Conservation (phyloP, 2,113 vertebrate species). For the Isurus oxyrinchus region DNA sequence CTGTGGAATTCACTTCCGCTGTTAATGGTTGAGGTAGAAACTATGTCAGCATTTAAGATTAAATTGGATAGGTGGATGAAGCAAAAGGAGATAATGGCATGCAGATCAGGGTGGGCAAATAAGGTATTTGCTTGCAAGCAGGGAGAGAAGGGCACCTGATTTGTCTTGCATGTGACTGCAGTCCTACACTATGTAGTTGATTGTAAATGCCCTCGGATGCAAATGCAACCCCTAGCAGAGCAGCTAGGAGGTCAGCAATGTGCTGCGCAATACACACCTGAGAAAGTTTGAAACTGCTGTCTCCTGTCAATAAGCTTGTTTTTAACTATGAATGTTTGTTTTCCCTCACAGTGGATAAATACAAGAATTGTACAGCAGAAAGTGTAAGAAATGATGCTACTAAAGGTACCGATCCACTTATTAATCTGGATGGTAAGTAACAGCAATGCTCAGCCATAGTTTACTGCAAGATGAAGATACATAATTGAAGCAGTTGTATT, state of each 20-base stretch:
- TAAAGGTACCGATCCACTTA: conserved; percentile 73
- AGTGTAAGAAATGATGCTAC: conserved; percentile 61
- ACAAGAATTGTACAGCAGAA: conserved; percentile 73
- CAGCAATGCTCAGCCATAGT: not conserved
- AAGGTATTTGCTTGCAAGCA: not conserved
- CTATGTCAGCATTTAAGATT: not conserved
- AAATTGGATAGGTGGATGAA: not conserved
- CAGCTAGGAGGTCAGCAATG: not conserved
- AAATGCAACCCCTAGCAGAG: not conserved
- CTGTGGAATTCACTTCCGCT: not conserved
- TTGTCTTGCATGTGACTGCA: not conserved
- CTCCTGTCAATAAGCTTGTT: not conserved
- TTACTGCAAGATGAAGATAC: not conserved
- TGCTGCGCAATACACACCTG: not conserved
- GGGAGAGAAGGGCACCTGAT: not conserved
- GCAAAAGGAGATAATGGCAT: not conserved
- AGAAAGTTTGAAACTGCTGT: not conserved
- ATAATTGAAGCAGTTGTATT: not conserved
- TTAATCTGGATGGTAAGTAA: conserved; percentile 84
- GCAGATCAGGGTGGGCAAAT: not conserved
- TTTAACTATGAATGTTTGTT: not conserved
- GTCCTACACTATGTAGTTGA: not conserved
- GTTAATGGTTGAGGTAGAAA: not conserved
- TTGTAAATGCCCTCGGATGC: not conserved
- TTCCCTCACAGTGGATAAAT: conserved; percentile 76